A percentile compares a stretch with the other conserved stretches of the same genome.
phyloP scores from a whole-genome alignment of 1,140 invertebrate species.

The Pseudomyrmex concolor region DNA sequence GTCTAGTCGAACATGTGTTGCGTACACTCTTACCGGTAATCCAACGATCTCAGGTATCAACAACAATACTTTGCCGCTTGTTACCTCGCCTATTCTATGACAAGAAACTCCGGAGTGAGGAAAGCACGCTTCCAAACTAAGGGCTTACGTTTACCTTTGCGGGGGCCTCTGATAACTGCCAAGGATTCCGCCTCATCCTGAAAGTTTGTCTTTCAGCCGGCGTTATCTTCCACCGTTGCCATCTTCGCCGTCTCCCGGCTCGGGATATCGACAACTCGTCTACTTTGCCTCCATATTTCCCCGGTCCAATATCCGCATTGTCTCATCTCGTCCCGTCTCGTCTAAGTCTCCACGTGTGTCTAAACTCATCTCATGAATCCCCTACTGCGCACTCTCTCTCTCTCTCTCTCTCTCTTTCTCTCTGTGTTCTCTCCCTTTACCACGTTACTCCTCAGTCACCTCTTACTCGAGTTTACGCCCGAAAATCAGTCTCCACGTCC shows the following conservation, averaged over 20 bases:
- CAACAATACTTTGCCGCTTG: conserved; percentile 55
- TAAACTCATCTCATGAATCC: conserved; percentile 72
- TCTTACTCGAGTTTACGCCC: conserved; percentile 73
- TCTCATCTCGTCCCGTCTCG: conserved; percentile 76
- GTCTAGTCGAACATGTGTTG: conserved; percentile 6
- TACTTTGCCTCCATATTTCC: conserved; percentile 79
- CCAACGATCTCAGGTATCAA: conserved; percentile 48
- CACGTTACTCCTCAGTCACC: conserved; percentile 29
- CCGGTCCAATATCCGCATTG: conserved; percentile 82
- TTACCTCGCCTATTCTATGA: conserved; percentile 49
- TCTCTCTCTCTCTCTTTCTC: not conserved
- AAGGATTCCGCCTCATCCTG: conserved; percentile 60
- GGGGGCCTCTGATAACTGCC: conserved; percentile 67
- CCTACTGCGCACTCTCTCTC: not conserved
- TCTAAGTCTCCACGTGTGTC: conserved; percentile 77
- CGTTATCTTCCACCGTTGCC: conserved; percentile 72
- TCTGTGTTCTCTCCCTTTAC: not conserved
- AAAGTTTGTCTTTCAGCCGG: conserved; percentile 77
- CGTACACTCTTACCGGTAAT: conserved; percentile 27
- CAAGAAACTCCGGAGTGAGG: conserved; percentile 38
- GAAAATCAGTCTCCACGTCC: conserved; percentile 71
- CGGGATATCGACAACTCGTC: conserved; percentile 80
- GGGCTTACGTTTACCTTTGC: conserved; percentile 59
- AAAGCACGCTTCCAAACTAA: conserved; percentile 40
- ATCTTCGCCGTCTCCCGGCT: conserved; percentile 51